Conservation (phyloP, 2,113 vertebrate genomes). For the Sturnira hondurensis region DNA sequence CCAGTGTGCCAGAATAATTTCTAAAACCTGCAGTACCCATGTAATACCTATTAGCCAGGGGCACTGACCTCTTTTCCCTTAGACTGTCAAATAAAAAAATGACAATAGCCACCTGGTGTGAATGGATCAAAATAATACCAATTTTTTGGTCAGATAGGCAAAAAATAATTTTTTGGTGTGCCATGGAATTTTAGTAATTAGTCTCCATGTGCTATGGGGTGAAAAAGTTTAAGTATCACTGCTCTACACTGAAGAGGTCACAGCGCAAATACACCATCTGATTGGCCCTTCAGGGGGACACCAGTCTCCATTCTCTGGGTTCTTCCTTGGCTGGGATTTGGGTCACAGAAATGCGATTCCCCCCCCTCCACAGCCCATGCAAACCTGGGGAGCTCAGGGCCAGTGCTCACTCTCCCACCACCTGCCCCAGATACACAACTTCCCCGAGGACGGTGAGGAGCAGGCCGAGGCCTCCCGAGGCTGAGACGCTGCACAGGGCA, state of each 20-base stretch:
- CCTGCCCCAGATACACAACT: no score
- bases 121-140: background rate
- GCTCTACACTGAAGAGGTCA: background rate
- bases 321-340: background rate
- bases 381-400: background rate
- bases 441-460: background rate
- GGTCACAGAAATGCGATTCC: background rate
- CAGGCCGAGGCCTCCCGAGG: accelerated
- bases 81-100: background rate
- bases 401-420: background rate
- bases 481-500: background rate
- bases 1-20: background rate
- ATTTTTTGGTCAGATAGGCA: background rate
- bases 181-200: background rate
- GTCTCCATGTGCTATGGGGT: background rate
- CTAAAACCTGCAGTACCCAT: no score
- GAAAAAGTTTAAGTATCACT: background rate
- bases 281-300: accelerated
- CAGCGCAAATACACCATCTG: background rate
- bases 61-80: background rate
- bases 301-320: accelerated
- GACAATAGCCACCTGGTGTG: background rate
- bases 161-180: background rate
- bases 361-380: background rate
- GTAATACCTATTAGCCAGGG: background rate